Conservation (phyloP, 1,140 invertebrate genomes). For the Pogonomyrmex barbatus region DNA sequence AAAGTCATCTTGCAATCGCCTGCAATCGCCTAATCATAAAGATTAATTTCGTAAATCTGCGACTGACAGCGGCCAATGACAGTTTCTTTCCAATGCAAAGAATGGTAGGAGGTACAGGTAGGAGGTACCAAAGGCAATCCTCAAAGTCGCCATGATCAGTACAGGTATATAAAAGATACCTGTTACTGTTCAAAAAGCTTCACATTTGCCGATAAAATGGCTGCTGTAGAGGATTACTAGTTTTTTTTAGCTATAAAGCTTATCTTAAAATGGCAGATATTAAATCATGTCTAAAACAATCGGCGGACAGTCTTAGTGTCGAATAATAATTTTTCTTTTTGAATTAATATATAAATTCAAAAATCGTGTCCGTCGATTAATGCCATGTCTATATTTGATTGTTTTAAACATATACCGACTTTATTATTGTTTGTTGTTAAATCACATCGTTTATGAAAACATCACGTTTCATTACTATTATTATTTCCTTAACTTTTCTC, state of each 20-base stretch:
- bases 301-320: no score
- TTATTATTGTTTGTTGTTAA: no score
- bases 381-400: no score
- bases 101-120: neutral
- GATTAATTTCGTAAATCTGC: neutral
- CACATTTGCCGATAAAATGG: neutral
- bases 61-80: neutral
- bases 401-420: no score
- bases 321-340: no score
- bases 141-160: neutral
- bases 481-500: neutral
- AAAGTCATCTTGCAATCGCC: no score
- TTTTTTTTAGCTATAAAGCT: neutral
- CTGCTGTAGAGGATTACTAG: neutral
- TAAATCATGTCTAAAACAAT: neutral
- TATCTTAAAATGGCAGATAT: neutral
- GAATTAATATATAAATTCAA: no score
- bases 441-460: neutral
- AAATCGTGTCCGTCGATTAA: no score
- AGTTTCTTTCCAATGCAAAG: neutral
- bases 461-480: neutral
- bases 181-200: conserved; percentile 5
- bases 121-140: neutral
- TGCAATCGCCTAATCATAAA: no score
- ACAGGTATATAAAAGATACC: neutral